These are phyloP conservation scores for Palythoa grandiflora DNA, from an alignment of 92 coral and sea anemone genomes.

Conservation along the genomic window DNA sequence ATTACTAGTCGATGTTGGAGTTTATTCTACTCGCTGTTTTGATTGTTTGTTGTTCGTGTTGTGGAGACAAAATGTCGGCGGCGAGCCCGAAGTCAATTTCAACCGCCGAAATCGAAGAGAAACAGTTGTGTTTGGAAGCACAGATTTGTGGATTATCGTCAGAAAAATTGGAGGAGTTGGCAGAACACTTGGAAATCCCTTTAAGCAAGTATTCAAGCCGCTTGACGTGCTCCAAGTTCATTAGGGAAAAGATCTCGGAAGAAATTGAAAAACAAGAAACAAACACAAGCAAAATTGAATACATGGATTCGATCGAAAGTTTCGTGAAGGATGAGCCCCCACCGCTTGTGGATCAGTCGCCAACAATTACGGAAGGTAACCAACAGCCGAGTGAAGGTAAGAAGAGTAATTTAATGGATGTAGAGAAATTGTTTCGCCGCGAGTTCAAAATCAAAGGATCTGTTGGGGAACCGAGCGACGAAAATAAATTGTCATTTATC, in stretches of 20 bases:
- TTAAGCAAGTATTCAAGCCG: not conserved
- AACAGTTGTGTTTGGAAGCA: slow-evolving; percentile 20
- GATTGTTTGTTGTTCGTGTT: not conserved
- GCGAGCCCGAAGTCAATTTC: not conserved
- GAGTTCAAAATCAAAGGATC: slow-evolving; percentile 58
- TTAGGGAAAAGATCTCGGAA: slow-evolving; percentile 3
- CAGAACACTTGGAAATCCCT: slow-evolving; percentile 34
- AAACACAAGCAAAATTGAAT: not conserved
- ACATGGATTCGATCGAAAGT: slow-evolving; percentile 5
- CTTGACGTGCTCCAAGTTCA: too few relatives aligned
- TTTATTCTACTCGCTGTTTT: not conserved
- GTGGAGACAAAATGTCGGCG: not conserved
- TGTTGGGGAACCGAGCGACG: slow-evolving; percentile 47
- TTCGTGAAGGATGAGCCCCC: slow-evolving; percentile 38
- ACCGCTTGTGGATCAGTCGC: slow-evolving; percentile 14
- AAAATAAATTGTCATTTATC: slow-evolving; percentile 52
- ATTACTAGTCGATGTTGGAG: not conserved
- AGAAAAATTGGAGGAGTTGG: slow-evolving; percentile 14
- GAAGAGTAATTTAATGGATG: slow-evolving; percentile 46
- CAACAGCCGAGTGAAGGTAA: slow-evolving; percentile 20
- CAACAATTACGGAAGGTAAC: slow-evolving; percentile 9
- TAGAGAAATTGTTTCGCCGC: slow-evolving; percentile 55
- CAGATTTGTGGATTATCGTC: slow-evolving; percentile 16
- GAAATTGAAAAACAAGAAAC: not conserved
- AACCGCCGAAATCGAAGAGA: slow-evolving; percentile 8